These are phyloP conservation scores for Oreochromis aureus DNA, from an alignment of 2,113 vertebrate species.

Conservation along the genomic window DNA sequence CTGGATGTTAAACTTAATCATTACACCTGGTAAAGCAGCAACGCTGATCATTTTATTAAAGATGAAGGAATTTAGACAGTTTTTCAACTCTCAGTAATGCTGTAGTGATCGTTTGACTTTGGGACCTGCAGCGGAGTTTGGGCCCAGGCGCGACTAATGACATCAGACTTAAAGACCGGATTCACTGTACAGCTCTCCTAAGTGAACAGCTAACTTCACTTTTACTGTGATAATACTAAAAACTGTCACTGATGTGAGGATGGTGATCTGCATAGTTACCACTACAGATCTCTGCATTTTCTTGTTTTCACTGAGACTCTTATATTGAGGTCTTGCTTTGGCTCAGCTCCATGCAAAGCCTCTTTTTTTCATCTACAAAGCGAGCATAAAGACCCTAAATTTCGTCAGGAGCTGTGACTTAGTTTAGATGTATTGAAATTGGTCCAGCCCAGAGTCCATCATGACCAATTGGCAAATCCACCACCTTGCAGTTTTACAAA, in stretches of 20 bases:
- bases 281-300: not conserved
- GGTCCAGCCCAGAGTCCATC: too few relatives aligned
- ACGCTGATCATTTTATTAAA: too few relatives aligned
- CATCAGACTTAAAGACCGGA: too few relatives aligned
- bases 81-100: too few relatives aligned
- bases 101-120: too few relatives aligned
- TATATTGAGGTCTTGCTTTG: not conserved
- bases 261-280: not conserved
- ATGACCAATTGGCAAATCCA: too few relatives aligned
- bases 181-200: not conserved
- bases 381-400: not conserved
- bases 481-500: too few relatives aligned
- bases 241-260: not conserved
- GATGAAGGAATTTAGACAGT: too few relatives aligned
- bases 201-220: not conserved
- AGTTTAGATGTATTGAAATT: not conserved
- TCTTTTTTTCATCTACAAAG: not conserved
- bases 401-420: rapidly evolving
- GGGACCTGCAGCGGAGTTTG: too few relatives aligned
- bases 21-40: too few relatives aligned
- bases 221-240: not conserved
- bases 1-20: too few relatives aligned
- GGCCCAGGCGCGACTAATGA: too few relatives aligned
- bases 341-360: not conserved
- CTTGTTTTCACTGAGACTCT: not conserved